Evolutionary conservation across 2,113 vertebrate species (phyloP), one percentile per base, ranked within the genome.

Genomic region (Seriola quinqueradiata): DNA sequence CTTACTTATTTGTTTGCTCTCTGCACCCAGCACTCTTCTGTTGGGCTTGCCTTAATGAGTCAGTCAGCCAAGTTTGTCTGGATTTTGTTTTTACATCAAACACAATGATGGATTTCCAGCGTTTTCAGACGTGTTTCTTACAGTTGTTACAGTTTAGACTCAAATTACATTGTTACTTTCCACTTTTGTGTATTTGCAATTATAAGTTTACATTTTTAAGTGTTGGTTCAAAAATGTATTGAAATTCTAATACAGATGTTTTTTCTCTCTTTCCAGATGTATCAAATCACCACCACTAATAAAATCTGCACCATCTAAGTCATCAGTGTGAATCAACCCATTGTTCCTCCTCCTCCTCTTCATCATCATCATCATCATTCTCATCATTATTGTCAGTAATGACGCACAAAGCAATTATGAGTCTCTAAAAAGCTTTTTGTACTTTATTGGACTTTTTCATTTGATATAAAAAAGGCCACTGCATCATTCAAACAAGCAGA

Each of bases 181-280:
- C 9, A 11, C 9, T 23, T 55, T n/a, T 10, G 3, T 23, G 54
- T 12, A 57, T 57, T 19, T 34, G n/a, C 17, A 54, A 23, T 23
- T 34, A 38, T 23, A 12, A 10, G 8, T 25, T 32, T 7, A 64
- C 11, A 10, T 32, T 55, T n/a, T n/a, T 32, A 5, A 4, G 19
- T 67, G 17, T 21, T 59, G 25, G 4, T 42, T 32, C 25, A 23
- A 16, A 74, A 42, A 23, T 10, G 1, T 60, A 4, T 42, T 28
- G 3, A 36, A 12, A 0, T 67, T 69, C 44, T 48, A 25, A 80
- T 64, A 8, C 8, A n/a, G 4, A 25, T 71, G 4, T 67, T 67
- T 69, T 4, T 83, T 71, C 34, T 58, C 38, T 54, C 66, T 4
- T 42, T 52, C 9, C 84, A 95, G 94, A 61, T 93, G 90, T 82